These are phyloP conservation scores for Chrysocyon brachyurus DNA, from an alignment of 2,797 vertebrate genomes.

Conservation along the genomic window DNA sequence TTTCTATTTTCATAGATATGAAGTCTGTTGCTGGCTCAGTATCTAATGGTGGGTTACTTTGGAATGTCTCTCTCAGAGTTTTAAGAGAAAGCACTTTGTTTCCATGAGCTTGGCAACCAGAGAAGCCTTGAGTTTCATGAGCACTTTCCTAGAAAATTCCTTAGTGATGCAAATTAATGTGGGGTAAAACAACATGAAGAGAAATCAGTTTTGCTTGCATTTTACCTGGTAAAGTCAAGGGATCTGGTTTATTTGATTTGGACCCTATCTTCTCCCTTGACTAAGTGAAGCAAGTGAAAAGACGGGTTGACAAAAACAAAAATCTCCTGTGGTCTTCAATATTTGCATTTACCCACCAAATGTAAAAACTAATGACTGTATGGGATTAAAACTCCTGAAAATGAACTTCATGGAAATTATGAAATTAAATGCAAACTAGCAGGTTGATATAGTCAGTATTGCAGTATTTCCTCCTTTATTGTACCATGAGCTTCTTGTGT, in stretches of 20 bases:
- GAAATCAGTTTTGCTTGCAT: constrained; percentile 53
- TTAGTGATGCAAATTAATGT: constrained; percentile 67
- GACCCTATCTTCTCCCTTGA: constrained; percentile 41
- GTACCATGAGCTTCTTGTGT: background rate
- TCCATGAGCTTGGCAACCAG: constrained; percentile 68
- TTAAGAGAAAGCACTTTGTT: constrained; percentile 74
- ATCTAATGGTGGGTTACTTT: constrained; percentile 71
- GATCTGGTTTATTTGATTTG: constrained; percentile 68
- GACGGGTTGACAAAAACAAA: constrained; percentile 41
- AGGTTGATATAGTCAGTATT: background rate
- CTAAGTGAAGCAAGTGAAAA: constrained; percentile 55
- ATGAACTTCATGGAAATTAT: constrained; percentile 15
- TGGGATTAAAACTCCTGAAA: constrained; percentile 5
- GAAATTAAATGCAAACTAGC: background rate
- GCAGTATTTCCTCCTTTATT: background rate
- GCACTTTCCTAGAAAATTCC: constrained; percentile 70
- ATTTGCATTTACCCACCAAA: background rate
- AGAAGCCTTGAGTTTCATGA: constrained; percentile 62
- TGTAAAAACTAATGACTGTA: background rate
- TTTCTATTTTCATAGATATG: constrained; percentile 77
- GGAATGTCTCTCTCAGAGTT: constrained; percentile 69
- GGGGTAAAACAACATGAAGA: constrained; percentile 14
- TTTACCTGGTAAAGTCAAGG: constrained; percentile 34
- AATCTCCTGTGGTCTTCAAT: background rate
- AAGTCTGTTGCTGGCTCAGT: constrained; percentile 28